Percentiles rank a stretch among this genome's conserved stretches.
These are phyloP conservation scores for Ooceraea biroi DNA, from an alignment of 1,140 invertebrate genomes.

Conservation along the genomic window DNA sequence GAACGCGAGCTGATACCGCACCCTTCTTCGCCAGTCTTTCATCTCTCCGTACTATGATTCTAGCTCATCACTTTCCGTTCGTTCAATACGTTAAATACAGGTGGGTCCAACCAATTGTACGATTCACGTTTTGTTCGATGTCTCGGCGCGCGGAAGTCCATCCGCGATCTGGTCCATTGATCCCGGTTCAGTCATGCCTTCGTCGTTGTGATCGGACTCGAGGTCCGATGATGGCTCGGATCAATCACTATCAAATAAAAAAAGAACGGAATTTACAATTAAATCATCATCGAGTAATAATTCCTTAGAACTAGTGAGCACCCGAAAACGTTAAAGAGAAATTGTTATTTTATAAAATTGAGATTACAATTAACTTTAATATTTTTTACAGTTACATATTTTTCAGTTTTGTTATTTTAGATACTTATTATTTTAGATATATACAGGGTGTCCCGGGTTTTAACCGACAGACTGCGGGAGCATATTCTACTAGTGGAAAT, in stretches of 20 bases:
- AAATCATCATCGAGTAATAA: not conserved
- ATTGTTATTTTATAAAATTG: too few species aligned
- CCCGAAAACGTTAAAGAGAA: not conserved
- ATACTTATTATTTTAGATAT: conserved; percentile 13
- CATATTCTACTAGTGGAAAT: too few species aligned
- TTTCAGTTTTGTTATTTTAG: not conserved
- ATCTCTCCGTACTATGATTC: conserved; percentile 27
- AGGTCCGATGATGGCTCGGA: conserved; percentile 80
- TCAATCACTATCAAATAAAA: conserved; percentile 81
- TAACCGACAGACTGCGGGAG: too few species aligned
- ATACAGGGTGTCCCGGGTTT: too few species aligned
- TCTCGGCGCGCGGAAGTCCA: conserved; percentile 10
- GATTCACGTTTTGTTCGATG: conserved; percentile 42
- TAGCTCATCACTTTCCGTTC: conserved; percentile 17
- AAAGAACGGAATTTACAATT: conserved; percentile 8
- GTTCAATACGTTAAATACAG: conserved; percentile 24
- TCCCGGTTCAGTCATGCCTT: conserved; percentile 59
- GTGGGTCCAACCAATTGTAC: not conserved
- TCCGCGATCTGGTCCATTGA: conserved; percentile 57
- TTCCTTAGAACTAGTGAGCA: not conserved
- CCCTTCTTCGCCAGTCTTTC: conserved; percentile 11
- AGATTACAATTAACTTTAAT: too few species aligned
- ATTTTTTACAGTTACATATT: too few species aligned
- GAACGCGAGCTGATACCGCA: not conserved
- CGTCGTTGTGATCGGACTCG: conserved; percentile 77